A percentile compares a stretch with the other conserved stretches of the same genome.
phyloP scores from a whole-genome alignment of 2,888 invertebrate species.

The Pyrocoelia pectoralis region DNA sequence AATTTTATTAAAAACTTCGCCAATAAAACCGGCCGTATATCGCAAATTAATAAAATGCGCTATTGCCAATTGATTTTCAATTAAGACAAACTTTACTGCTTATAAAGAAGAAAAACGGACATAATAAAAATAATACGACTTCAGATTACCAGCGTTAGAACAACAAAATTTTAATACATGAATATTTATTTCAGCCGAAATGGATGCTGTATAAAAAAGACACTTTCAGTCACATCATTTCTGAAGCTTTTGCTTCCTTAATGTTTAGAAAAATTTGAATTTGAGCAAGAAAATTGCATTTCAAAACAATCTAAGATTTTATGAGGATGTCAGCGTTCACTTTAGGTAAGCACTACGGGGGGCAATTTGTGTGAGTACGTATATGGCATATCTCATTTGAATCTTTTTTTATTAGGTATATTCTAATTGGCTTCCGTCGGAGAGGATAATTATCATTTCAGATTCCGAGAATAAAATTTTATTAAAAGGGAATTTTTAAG shows the following conservation, averaged over 20 bases:
- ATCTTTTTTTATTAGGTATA: too few relatives aligned
- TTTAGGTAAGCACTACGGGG: not conserved
- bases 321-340: not conserved
- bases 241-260: not conserved
- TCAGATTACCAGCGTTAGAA: too few relatives aligned
- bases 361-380: not conserved
- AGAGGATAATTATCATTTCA: not conserved
- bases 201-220: not conserved
- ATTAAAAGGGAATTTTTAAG: not conserved
- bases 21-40: too few relatives aligned
- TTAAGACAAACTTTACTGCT: too few relatives aligned
- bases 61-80: too few relatives aligned
- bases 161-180: not conserved
- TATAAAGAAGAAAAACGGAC: too few relatives aligned
- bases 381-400: too few relatives aligned
- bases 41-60: too few relatives aligned
- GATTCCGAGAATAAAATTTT: not conserved
- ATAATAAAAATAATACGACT: too few relatives aligned
- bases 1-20: not conserved
- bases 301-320: not conserved
- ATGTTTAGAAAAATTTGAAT: not conserved
- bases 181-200: not conserved
- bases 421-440: too few relatives aligned
- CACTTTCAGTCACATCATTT: not conserved
- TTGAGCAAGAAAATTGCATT: slow-evolving; percentile 1